Evolutionary conservation across 1,140 invertebrate species (phyloP).

Genomic region (Armadillidium nasatum): DNA sequence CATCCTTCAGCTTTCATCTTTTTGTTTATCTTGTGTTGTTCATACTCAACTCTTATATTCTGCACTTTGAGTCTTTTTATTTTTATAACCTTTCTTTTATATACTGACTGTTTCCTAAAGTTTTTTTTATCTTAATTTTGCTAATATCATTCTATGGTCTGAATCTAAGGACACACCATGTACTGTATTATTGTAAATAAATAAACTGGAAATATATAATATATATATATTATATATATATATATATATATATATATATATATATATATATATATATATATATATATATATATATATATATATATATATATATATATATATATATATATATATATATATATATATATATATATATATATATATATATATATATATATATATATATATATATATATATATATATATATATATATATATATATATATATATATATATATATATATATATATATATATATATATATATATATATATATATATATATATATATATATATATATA

Average conservation of each 20-base stretch:
- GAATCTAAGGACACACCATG: no score
- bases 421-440: constrained; percentile 8
- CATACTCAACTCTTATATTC: no score
- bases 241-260: constrained; percentile 1
- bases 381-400: constrained; percentile 4
- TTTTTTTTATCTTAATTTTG: no score
- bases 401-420: constrained; percentile 8
- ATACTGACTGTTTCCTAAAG: no score
- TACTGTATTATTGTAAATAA: no score
- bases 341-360: constrained; percentile 5
- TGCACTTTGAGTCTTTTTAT: no score
- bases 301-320: constrained; percentile 21
- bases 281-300: constrained; percentile 23
- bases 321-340: constrained; percentile 20
- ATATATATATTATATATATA: constrained; percentile 6
- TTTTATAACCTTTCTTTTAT: no score
- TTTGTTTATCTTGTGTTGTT: no score
- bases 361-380: constrained; percentile 8
- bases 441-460: constrained; percentile 8
- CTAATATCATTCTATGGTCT: no score
- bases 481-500: not conserved
- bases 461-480: not conserved
- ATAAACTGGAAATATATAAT: not conserved
- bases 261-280: constrained; percentile 16
- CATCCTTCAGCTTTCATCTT: no score